Evolutionary conservation across 1,140 invertebrate genomes (phyloP), one percentile per base, ranked within the genome.

Genomic region (Drosophila persimilis): DNA sequence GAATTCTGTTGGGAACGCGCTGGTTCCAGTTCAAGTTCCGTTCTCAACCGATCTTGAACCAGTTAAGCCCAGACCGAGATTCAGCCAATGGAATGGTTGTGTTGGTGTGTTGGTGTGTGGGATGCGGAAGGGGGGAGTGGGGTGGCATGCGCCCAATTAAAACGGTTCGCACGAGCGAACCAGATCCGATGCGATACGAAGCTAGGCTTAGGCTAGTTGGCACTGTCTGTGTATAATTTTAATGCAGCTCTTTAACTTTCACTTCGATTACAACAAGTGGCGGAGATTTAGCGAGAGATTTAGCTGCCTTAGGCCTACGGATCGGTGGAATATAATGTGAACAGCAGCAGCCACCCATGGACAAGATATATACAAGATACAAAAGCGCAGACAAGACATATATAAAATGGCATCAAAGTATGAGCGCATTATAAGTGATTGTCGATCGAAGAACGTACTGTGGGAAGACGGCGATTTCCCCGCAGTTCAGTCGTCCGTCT

Each of bases 381-480:
- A 6, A 20, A 20, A 20, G 24, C 13, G 59, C 43, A 51, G 31
- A 31, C 13, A 29, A 48, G 11, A 29, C n/a, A 44, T 39, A 56
- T 41, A 11, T 4, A 31, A 50, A 61, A 91, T 91, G 91, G 90
- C 89, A 66, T 81, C 91, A 39, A 90, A 90, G 75, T 97, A 96
- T 93, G 96, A 97, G 92, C 94, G 95, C 45, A 96, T 98, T 76
- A 95, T 95, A 91, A 94, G 94, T 79, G 93, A 94, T 69, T 97
- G 96, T 92, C 92, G 96, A 84, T 95, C 96, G 92, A 93, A 94
- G 61, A 95, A 94, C 8, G 94, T 96, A 91, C 93, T 97, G n/a
- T 98, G 96, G 96, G 96, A 98, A 92, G 97, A 98, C 92, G 95
- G 96, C 1, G 97, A 97, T 91, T 98, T 98, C 92, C 95, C 96